Evolutionary conservation across 2,797 vertebrate species (phyloP).

Genomic region (Spinibarbus caldwelli): DNA sequence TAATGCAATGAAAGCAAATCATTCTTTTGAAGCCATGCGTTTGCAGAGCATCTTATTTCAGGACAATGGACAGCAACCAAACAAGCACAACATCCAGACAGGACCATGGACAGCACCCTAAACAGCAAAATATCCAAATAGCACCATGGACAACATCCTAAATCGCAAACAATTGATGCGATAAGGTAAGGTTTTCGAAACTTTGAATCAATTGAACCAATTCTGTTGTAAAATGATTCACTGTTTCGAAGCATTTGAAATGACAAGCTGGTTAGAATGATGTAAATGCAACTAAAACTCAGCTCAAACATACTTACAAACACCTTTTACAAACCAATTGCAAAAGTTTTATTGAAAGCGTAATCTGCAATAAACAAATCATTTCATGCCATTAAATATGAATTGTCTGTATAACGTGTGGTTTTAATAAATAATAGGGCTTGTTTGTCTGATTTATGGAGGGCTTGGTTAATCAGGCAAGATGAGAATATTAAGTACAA

Average conservation of each 20-base stretch:
- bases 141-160: neutral
- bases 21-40: neutral
- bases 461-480: neutral
- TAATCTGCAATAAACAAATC: neutral
- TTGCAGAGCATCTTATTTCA: neutral
- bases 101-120: neutral
- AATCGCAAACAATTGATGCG: neutral
- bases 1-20: neutral
- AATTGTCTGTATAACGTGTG: neutral
- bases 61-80: neutral
- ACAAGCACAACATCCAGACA: too few relatives aligned
- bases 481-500: neutral
- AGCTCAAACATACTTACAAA: neutral
- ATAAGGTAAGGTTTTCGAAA: neutral
- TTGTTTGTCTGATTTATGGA: neutral
- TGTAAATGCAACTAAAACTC: neutral
- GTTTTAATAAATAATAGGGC: neutral
- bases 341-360: neutral
- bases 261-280: neutral
- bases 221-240: neutral
- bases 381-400: neutral
- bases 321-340: neutral
- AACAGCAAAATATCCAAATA: neutral
- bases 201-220: neutral
- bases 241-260: neutral